These are phyloP conservation scores for Brienomyrus brachyistius DNA, from an alignment of 2,113 vertebrate species.

Conservation along the genomic window DNA sequence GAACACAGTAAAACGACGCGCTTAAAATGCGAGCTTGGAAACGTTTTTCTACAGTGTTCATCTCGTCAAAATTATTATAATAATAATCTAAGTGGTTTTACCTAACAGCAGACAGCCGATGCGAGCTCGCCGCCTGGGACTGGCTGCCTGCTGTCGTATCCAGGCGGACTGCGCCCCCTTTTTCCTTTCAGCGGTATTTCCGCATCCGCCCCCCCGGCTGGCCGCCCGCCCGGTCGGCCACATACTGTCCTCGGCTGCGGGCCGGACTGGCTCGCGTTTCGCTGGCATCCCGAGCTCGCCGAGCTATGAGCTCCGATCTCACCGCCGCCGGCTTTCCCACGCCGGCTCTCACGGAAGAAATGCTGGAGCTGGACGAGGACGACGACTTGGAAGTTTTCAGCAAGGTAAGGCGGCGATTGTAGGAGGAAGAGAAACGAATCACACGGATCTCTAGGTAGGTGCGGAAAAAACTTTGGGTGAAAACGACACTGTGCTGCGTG, in stretches of 20 bases:
- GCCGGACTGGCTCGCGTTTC: conserved; percentile 12
- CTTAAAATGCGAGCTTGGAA: background rate
- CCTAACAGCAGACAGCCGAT: background rate
- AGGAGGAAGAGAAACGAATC: background rate
- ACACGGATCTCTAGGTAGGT: background rate
- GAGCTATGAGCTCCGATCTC: conserved; percentile 32
- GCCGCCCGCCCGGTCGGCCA: too few relatives aligned
- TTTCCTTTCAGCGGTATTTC: conserved; percentile 33
- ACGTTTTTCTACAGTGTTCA: background rate
- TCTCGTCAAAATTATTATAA: background rate
- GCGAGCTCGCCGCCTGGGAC: background rate
- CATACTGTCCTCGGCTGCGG: background rate
- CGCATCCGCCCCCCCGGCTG: background rate
- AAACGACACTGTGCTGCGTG: background rate
- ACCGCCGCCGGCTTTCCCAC: background rate
- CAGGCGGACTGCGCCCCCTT: background rate
- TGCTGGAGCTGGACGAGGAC: conserved; percentile 65
- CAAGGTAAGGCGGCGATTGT: conserved; percentile 50
- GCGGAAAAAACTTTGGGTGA: background rate
- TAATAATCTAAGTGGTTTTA: background rate
- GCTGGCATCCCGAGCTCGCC: background rate
- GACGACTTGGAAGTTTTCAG: conserved; percentile 70
- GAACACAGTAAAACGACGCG: background rate
- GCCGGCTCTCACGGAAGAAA: conserved; percentile 43
- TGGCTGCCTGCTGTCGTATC: background rate